A percentile compares a stretch with the other conserved stretches of the same genome.
These are phyloP conservation scores for Macrotrachela quadricornifera DNA, from an alignment of 1,140 invertebrate species.

Conservation along the genomic window DNA sequence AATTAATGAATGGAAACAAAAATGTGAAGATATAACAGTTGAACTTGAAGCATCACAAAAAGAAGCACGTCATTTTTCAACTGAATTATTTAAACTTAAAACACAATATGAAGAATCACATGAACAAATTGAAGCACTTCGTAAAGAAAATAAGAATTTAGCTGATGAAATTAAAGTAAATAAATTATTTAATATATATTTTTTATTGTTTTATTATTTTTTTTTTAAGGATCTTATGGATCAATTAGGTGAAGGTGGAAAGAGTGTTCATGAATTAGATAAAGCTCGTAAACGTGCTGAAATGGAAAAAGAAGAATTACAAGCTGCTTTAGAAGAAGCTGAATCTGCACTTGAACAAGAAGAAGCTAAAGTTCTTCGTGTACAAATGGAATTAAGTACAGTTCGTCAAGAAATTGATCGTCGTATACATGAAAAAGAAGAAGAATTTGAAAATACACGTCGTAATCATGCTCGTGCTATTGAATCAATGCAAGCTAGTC, in stretches of 20 bases:
- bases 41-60: slow-evolving; percentile 94
- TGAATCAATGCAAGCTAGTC: slow-evolving; percentile 94
- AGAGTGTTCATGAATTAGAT: slow-evolving; percentile 76
- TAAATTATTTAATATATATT: too few relatives aligned
- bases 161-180: slow-evolving; percentile 37
- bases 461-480: slow-evolving; percentile 94
- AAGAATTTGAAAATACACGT: slow-evolving; percentile 93
- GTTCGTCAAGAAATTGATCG: slow-evolving; percentile 95
- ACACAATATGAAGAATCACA: slow-evolving; percentile 85
- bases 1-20: slow-evolving; percentile 97
- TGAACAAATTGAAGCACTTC: slow-evolving; percentile 84
- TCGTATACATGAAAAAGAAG: slow-evolving; percentile 84
- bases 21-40: slow-evolving; percentile 82
- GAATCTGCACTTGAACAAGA: slow-evolving; percentile 87
- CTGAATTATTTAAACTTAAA: slow-evolving; percentile 93
- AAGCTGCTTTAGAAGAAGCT: slow-evolving; percentile 92
- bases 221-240: slow-evolving; percentile 65
- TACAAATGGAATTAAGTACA: slow-evolving; percentile 85
- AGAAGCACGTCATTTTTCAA: slow-evolving; percentile 95
- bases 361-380: slow-evolving; percentile 48
- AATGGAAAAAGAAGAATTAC: slow-evolving; percentile 94
- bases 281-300: slow-evolving; percentile 90
- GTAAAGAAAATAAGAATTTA: slow-evolving; percentile 96
- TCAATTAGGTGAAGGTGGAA: slow-evolving; percentile 89
- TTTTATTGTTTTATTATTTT: too few relatives aligned